Evolutionary conservation across 2,113 vertebrate species (phyloP), one percentile per base, ranked within the genome.

Genomic region (Equus przewalskii): DNA sequence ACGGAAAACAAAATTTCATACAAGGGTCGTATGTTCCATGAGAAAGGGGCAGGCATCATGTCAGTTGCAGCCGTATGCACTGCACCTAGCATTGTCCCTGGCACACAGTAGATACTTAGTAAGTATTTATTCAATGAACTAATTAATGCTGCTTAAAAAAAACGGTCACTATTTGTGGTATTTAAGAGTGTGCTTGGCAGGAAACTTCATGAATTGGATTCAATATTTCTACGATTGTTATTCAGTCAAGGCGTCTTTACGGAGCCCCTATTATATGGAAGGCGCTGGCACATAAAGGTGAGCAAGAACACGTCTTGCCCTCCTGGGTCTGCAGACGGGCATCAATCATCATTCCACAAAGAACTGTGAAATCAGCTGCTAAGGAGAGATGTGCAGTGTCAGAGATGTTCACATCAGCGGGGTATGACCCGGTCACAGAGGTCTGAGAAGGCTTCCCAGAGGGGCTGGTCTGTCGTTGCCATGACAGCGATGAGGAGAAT

Each of bases 1-100:
- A 56, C 16, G 65, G 14, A 62, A 69, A 36, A 76, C n/a, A 54
- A 60, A 30, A 51, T 60, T 60, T n/a, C 24, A 44, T 26, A 86
- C 60, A 4, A 4, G 13, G 56, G 24, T 18, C 13, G 0, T 30
- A n/a, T 22, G 41, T 6, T 56, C 78, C 49, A 3, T 11, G 33
- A 86, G 24, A 11, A 33, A 56, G 6, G 28, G 36, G 1, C 1
- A 30, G 4, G 3, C 9, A 13, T 7, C 51, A 1, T 2, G 28
- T 67, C 12, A 3, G 24, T 5, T 14, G 24, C 7, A 16, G 30
- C 0, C 0, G 5, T 5, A 4, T 8, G 21, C 21, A 54, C 28
- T 30, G 49, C 10, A 6, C 3, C 16, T 33, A 7, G 16, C 7
- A 8, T 3, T 7, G 7, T 19, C 41, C 75, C 19, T 7, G 30